phyloP scores from a whole-genome alignment of 2,113 vertebrate species.

The Solea solea region DNA sequence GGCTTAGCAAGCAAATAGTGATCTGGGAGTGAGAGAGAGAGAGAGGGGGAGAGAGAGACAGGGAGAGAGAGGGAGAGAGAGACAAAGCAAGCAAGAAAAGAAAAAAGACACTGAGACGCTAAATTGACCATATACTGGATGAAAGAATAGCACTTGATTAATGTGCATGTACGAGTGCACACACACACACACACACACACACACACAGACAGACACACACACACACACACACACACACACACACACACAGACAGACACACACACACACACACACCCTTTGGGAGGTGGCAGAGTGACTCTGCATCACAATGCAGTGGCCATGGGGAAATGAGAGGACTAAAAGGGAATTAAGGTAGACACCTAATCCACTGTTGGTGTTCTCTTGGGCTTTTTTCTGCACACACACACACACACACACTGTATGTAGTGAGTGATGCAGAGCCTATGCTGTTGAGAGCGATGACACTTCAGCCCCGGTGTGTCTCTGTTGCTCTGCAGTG shows the following conservation, averaged over 20 bases:
- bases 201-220: neutral
- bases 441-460: neutral
- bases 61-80: slow-evolving; percentile 32
- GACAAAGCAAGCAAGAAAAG: neutral
- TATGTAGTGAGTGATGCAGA: neutral
- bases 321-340: slow-evolving; percentile 64
- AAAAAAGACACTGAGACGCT: slow-evolving; percentile 26
- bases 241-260: neutral
- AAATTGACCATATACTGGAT: slow-evolving; percentile 71
- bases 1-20: slow-evolving; percentile 76
- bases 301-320: slow-evolving; percentile 72
- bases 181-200: neutral
- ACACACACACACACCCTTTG: slow-evolving; percentile 4
- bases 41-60: slow-evolving; percentile 14
- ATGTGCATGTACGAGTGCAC: slow-evolving; percentile 21
- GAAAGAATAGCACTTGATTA: slow-evolving; percentile 70
- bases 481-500: too few species aligned
- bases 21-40: slow-evolving; percentile 39
- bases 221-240: slow-evolving; percentile 11
- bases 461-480: too few species aligned
- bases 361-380: slow-evolving; percentile 56
- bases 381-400: slow-evolving; percentile 34
- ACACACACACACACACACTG: slow-evolving; percentile 7
- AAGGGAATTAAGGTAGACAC: slow-evolving; percentile 69
- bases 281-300: slow-evolving; percentile 67